Evolutionary conservation across 2,797 vertebrate genomes (phyloP).

Genomic region (Karalla daura): DNA sequence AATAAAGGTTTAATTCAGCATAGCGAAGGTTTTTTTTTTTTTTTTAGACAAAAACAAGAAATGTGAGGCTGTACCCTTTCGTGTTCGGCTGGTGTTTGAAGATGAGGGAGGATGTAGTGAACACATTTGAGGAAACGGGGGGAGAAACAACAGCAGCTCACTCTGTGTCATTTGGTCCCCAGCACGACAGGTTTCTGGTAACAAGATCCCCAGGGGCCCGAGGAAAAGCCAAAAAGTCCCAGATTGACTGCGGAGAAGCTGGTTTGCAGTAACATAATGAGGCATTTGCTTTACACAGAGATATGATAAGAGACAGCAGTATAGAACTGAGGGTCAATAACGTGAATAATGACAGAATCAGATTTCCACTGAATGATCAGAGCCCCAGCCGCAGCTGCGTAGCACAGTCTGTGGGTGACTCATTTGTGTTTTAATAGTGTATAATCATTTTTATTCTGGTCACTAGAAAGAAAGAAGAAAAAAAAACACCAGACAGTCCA

Average conservation of each 20-base stretch:
- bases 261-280: not conserved
- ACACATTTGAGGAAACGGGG: not conserved
- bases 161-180: not conserved
- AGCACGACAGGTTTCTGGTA: constrained; percentile 4
- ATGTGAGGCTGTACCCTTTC: no score
- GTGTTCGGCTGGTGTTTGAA: no score
- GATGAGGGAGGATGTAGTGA: not conserved
- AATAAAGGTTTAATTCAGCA: no score
- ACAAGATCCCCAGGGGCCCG: constrained; percentile 16
- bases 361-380: no score
- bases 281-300: not conserved
- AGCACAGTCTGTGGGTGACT: constrained; percentile 39
- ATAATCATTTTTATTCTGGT: constrained; percentile 41
- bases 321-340: no score
- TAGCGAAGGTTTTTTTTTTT: no score
- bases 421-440: constrained; percentile 47
- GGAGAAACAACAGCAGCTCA: not conserved
- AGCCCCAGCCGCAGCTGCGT: no score
- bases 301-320: not conserved
- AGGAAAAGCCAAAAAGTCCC: not conserved
- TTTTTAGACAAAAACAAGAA: no score
- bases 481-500: constrained; percentile 10
- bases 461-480: not conserved
- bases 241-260: not conserved
- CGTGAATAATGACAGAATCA: no score